These are phyloP conservation scores for crab-eating macaque (Macaca fascicularis) DNA, from an alignment of 2,113 vertebrate species.

Conservation along the genomic window DNA sequence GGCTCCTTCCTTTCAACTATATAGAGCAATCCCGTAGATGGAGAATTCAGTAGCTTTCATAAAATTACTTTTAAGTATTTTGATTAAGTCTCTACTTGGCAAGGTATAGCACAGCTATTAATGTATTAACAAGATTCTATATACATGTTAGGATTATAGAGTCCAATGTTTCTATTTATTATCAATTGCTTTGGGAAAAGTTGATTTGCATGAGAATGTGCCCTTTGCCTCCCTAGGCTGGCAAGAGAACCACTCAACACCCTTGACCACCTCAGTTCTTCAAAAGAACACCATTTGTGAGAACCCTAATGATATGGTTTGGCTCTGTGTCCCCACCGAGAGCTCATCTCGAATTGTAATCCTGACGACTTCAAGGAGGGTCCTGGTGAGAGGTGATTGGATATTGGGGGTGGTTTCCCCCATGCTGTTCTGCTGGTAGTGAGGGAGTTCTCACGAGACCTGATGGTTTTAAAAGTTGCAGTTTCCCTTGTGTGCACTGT, in stretches of 20 bases:
- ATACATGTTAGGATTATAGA: not conserved
- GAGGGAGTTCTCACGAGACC: too few relatives aligned
- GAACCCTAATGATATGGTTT: not conserved
- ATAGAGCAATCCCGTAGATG: not conserved
- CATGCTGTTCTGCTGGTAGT: too few relatives aligned
- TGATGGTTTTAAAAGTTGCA: too few relatives aligned
- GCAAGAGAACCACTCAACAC: not conserved
- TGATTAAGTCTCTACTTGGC: not conserved
- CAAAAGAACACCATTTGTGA: not conserved
- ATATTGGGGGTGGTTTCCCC: too few relatives aligned
- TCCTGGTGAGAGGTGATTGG: too few relatives aligned
- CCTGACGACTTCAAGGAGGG: too few relatives aligned
- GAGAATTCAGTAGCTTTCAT: not conserved
- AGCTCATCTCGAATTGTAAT: too few relatives aligned
- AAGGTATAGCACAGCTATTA: not conserved
- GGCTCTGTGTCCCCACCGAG: too few relatives aligned
- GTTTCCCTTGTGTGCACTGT: too few relatives aligned
- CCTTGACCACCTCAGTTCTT: not conserved
- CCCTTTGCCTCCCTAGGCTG: not conserved
- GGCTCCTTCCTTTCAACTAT: not conserved
- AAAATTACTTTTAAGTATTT: slow-evolving; percentile 20
- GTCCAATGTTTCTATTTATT: not conserved
- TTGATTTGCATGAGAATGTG: not conserved
- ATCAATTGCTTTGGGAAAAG: not conserved
- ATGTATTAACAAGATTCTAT: not conserved